Percentiles rank a stretch among this genome's conserved stretches.
phyloP scores from a whole-genome alignment of 2,797 vertebrate genomes.

The Sylvia borin region DNA sequence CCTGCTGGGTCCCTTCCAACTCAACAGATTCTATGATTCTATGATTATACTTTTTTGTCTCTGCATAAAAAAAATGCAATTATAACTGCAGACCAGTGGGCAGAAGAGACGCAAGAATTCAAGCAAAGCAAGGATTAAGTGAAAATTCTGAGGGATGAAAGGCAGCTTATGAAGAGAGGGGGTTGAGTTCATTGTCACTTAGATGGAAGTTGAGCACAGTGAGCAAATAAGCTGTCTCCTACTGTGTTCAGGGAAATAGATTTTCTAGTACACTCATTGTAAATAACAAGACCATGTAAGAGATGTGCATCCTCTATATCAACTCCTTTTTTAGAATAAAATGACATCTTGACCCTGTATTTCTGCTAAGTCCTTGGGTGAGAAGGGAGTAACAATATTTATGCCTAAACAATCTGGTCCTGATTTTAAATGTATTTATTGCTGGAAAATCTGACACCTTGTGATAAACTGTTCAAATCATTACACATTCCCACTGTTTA shows the following conservation, averaged over 20 bases:
- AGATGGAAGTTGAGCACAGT: not conserved
- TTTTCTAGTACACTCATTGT: not conserved
- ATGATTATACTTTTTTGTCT: not conserved
- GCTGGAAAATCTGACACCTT: not conserved
- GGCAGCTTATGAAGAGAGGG: not conserved
- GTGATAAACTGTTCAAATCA: not conserved
- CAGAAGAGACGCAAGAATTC: not conserved
- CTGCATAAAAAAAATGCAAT: not conserved
- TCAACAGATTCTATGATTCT: not conserved
- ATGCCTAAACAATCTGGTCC: not conserved
- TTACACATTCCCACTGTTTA: not conserved
- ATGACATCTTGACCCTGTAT: not conserved
- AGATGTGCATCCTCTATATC: not conserved
- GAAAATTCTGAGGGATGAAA: not conserved
- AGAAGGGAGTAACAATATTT: not conserved
- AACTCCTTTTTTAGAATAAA: not conserved
- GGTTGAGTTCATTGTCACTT: not conserved
- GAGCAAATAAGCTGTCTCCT: conserved; percentile 20
- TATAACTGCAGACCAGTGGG: not conserved
- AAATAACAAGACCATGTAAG: not conserved
- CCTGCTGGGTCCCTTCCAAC: not conserved
- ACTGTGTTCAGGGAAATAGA: conserved; percentile 19
- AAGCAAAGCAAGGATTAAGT: not conserved
- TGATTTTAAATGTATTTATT: not conserved
- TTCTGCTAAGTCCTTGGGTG: not conserved